A percentile compares a stretch with the other conserved stretches of the same genome.
phyloP scores from a whole-genome alignment of 2,888 invertebrate genomes.

The Sicus ferrugineus region DNA sequence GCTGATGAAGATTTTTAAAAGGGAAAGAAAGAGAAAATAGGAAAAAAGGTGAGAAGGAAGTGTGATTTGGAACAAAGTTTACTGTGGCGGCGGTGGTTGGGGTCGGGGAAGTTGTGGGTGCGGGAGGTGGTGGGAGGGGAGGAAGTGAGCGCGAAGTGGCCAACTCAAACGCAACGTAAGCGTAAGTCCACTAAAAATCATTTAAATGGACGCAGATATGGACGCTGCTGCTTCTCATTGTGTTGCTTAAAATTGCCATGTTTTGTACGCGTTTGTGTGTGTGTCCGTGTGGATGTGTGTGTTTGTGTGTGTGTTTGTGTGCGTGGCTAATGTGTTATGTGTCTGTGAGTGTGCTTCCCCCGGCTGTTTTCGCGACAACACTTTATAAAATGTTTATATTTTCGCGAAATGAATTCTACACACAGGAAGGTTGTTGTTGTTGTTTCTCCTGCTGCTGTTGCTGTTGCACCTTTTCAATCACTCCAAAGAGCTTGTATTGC shows the following conservation, averaged over 20 bases:
- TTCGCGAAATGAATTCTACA: slow-evolving; percentile 32
- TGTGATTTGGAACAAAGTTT: neutral
- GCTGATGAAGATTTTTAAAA: no score
- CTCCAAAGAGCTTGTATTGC: slow-evolving; percentile 45
- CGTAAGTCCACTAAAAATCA: neutral
- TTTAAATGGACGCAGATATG: slow-evolving; percentile 15
- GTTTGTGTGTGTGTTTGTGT: slow-evolving; percentile 23
- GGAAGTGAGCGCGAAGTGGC: slow-evolving; percentile 1
- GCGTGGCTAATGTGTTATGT: no score
- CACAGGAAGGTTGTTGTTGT: slow-evolving; percentile 10
- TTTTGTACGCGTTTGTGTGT: neutral
- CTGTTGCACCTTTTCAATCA: slow-evolving; percentile 56
- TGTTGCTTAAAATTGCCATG: slow-evolving; percentile 18
- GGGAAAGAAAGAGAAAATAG: no score
- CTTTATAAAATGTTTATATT: no score
- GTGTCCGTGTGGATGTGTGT: neutral
- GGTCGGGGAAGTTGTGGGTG: neutral
- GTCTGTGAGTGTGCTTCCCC: neutral
- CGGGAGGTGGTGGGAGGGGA: slow-evolving; percentile 8
- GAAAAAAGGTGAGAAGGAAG: no score
- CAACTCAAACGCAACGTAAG: neutral
- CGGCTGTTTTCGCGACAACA: slow-evolving; percentile 7
- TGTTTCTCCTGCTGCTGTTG: slow-evolving; percentile 46
- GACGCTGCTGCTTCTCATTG: slow-evolving; percentile 9
- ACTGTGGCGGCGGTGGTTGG: neutral